Evolutionary conservation across 2,797 vertebrate species (phyloP).

Genomic region (Tarsius wallacei): DNA sequence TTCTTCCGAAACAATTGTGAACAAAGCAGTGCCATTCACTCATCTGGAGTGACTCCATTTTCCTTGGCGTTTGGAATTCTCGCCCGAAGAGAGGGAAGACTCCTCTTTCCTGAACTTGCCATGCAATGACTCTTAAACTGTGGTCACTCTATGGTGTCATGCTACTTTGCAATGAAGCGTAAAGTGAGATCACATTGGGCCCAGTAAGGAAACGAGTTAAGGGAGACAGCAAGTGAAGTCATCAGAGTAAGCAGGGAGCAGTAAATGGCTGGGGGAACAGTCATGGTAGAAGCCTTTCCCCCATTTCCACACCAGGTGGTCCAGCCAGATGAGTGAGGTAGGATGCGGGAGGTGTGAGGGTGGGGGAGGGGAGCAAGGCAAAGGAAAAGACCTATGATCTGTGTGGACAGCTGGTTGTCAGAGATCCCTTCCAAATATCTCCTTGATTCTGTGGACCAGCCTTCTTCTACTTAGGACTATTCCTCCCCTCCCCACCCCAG

Average conservation of each 20-base stretch:
- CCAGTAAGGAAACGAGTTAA: not conserved
- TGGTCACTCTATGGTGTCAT: not conserved
- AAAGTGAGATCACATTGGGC: not conserved
- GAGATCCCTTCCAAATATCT: not conserved
- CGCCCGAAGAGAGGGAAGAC: not conserved
- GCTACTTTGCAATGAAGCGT: not conserved
- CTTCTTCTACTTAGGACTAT: not conserved
- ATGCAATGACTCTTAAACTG: not conserved
- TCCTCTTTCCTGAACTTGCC: not conserved
- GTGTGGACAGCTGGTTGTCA: not conserved
- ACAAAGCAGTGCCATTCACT: not conserved
- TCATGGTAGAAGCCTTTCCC: not conserved
- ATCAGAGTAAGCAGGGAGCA: accelerated
- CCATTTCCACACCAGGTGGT: not conserved
- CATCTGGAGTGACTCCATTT: not conserved
- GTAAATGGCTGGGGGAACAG: not conserved
- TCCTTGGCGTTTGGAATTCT: not conserved
- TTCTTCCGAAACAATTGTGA: not conserved
- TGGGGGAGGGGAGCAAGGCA: not conserved
- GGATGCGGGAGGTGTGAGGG: not conserved
- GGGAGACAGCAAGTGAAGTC: not conserved
- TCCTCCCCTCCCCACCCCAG: not conserved
- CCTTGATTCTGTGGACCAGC: not conserved
- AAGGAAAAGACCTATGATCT: not conserved
- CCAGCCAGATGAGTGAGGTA: not conserved